Evolutionary conservation across 2,888 invertebrate species (phyloP).

Genomic region (Mantis religiosa): DNA sequence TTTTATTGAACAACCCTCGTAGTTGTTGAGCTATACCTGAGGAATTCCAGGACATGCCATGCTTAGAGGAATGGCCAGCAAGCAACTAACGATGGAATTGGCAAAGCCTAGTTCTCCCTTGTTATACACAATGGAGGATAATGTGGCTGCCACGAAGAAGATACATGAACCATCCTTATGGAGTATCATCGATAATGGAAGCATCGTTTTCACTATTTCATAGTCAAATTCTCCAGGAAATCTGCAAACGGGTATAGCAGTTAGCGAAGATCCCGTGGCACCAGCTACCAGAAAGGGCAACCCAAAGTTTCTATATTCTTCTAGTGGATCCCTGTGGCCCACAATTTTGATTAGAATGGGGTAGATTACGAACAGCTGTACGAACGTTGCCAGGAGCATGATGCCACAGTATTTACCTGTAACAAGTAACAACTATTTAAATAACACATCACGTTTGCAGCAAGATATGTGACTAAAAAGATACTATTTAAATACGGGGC

Average conservation of each 20-base stretch:
- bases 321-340: not conserved
- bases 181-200: not conserved
- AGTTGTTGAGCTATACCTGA: not conserved
- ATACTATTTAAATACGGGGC: no score
- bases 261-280: not conserved
- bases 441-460: no score
- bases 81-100: not conserved
- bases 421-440: not conserved
- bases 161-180: not conserved
- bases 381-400: not conserved
- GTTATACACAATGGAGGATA: not conserved
- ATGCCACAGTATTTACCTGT: not conserved
- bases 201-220: not conserved
- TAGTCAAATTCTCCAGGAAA: not conserved
- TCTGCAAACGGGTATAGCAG: not conserved
- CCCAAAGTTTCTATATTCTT: not conserved
- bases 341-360: not conserved
- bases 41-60: not conserved
- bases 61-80: not conserved
- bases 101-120: not conserved
- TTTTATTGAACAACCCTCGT: no score
- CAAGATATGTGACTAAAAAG: no score
- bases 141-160: not conserved
- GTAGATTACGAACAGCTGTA: not conserved
- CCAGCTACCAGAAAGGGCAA: not conserved